A percentile compares a stretch with the other conserved stretches of the same genome.
These are phyloP conservation scores for Portunus trituberculatus DNA, from an alignment of 1,140 invertebrate genomes.

Conservation along the genomic window DNA sequence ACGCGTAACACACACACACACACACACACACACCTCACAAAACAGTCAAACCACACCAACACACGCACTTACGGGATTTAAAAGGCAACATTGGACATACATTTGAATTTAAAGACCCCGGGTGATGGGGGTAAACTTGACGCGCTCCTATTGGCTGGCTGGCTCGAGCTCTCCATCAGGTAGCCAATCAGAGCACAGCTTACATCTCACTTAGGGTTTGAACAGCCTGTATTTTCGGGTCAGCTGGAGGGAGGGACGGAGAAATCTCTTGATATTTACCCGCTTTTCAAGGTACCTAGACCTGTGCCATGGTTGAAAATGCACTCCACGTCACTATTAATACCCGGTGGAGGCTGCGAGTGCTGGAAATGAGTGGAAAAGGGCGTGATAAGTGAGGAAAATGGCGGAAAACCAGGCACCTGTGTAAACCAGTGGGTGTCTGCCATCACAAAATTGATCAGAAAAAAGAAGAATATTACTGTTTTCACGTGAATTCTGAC, in stretches of 20 bases:
- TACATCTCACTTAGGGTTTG: constrained; percentile 46
- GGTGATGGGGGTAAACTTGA: neutral
- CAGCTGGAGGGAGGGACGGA: constrained; percentile 40
- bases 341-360: neutral
- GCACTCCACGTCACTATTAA: neutral
- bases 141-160: neutral
- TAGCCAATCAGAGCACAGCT: constrained; percentile 41
- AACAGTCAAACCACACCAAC: neutral
- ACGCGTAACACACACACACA: neutral
- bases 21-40: neutral
- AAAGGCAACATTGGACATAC: neutral
- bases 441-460: constrained; percentile 44
- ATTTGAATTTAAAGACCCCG: constrained; percentile 51
- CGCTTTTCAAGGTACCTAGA: constrained; percentile 27
- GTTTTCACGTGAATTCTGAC: neutral
- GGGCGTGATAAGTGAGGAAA: neutral
- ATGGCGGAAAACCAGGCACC: constrained; percentile 25
- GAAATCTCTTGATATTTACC: neutral
- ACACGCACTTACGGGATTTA: neutral
- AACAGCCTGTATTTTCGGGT: constrained; percentile 67
- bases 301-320: no score
- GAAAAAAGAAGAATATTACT: neutral
- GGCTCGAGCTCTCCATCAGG: neutral
- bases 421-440: constrained; percentile 18
- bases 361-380: neutral